Evolutionary conservation across 2,888 invertebrate species (phyloP), one percentile per base, ranked within the genome.

Genomic region (Cosmopolites sordidus): DNA sequence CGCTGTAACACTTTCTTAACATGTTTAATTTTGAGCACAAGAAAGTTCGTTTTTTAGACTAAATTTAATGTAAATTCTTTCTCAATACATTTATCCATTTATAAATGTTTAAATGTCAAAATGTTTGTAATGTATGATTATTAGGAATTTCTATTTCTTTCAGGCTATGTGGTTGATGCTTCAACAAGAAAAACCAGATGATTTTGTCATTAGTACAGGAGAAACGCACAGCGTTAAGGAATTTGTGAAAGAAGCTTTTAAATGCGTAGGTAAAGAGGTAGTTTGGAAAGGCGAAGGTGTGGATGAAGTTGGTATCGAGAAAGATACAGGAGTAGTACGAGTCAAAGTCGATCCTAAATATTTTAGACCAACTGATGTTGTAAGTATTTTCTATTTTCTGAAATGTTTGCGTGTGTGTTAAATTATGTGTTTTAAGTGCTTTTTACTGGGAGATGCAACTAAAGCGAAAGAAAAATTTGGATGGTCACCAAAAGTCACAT

Each of bases 91-190:
- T n/a, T n/a, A n/a, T n/a, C n/a, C n/a, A n/a, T n/a, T n/a, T n/a
- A n/a, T n/a, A n/a, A n/a, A n/a, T n/a, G n/a, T n/a, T n/a, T n/a
- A n/a, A n/a, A n/a, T n/a, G n/a, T n/a, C n/a, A n/a, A n/a, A n/a
- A n/a, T n/a, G n/a, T n/a, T n/a, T n/a, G n/a, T n/a, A n/a, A n/a
- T n/a, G n/a, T n/a, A n/a, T n/a, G n/a, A n/a, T n/a, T n/a, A n/a
- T n/a, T n/a, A n/a, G n/a, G 27, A 27, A 6, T 27, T 37, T n/a
- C 5, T 42, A 15, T 38, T n/a, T 48, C 16, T 56, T 64, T 42
- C 69, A 92, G 88, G 99, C 97, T 1, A 99, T 99, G 99, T 99
- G 98, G 97, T 76, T 95, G 72, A 99, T 99, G 93, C 79, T 99
- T 12, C 99, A 99, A 72, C 88, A 89, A 69, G 85, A 92, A 0